Base-by-base conservation (phyloP, 2,888 invertebrate genomes). In the Drosophila pegasa region DNA sequence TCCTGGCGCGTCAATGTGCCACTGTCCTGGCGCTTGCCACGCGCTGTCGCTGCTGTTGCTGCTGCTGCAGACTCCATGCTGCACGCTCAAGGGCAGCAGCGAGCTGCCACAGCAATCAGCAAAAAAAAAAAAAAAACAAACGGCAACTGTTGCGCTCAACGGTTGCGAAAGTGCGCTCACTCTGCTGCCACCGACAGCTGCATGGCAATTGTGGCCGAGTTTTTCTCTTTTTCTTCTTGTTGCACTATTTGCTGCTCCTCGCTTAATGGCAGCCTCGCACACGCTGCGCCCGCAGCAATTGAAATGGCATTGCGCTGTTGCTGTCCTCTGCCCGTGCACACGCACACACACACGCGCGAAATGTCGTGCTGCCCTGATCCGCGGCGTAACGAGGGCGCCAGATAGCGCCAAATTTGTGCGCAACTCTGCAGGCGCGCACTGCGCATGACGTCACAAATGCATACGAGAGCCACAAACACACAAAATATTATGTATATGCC, bases 1-100 rank as follows among this genome's bases (percentile, higher is more conserved):
- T 93, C 92, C 3, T 91, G 91, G 6, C 92, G 90, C 12, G 69
- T 72, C 35, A 92, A 69, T 14, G 70, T 68, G 14, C 89, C 90
- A 12, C 67, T 31, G 38, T 85, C 68, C 37, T 74, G 67, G 2
- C 58, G 75, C 59, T 74, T 86, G 56, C 68, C 73, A 14, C 41
- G 51, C 12, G 65, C 33, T 31, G 31, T 18, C 9, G 65, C 27
- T 22, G 25, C 33, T 12, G 33, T 10, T 20, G 4, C 48, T 47
- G 50, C 22, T 27, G 50, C n/a, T 20, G 16, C 25, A 7, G 52
- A 10, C 22, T 27, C 16, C 51, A 45, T 50, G 41, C 35, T 65
- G 50, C 54, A 65, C 65, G 12, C 37, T 43, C 41, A 22, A 35
- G 59, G 48, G 25, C 25, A 35, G 50, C 55, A 35, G 58, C 71